These are phyloP conservation scores for Drosophila lacertosa DNA, from an alignment of 1,140 invertebrate species.

Conservation along the genomic window DNA sequence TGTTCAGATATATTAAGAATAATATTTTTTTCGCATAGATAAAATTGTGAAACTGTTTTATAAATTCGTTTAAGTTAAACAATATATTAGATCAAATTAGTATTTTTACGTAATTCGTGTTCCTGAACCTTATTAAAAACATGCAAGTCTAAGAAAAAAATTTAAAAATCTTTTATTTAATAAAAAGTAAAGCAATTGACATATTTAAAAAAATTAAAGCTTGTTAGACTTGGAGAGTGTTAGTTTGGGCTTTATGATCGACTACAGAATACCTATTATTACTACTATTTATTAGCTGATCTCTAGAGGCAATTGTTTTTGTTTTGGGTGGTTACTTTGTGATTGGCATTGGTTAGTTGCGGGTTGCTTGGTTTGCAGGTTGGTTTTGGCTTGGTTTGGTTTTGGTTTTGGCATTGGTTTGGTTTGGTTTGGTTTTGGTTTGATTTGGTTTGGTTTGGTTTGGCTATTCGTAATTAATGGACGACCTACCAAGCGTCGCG, in stretches of 20 bases:
- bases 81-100: no score
- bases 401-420: conserved; percentile 18
- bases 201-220: no score
- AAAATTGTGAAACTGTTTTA: no score
- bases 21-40: no score
- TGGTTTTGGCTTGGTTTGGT: conserved; percentile 16
- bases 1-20: no score
- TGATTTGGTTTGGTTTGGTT: conserved; percentile 38
- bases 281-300: neutral
- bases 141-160: no score
- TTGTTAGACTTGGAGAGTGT: neutral
- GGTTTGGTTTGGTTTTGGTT: conserved; percentile 38
- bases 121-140: no score
- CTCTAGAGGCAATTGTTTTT: conserved; percentile 4
- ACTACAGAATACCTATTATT: neutral
- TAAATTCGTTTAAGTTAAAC: no score
- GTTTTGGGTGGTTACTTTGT: neutral
- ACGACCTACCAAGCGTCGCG: conserved; percentile 83
- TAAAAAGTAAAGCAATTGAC: no score
- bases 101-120: no score
- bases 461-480: conserved; percentile 72
- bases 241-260: neutral
- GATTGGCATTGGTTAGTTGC: conserved; percentile 22
- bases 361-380: neutral
- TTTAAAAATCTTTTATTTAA: no score